Evolutionary conservation across 2,888 invertebrate genomes (phyloP), one percentile per base, ranked within the genome.

Genomic region (Acrobasis suavella): DNA sequence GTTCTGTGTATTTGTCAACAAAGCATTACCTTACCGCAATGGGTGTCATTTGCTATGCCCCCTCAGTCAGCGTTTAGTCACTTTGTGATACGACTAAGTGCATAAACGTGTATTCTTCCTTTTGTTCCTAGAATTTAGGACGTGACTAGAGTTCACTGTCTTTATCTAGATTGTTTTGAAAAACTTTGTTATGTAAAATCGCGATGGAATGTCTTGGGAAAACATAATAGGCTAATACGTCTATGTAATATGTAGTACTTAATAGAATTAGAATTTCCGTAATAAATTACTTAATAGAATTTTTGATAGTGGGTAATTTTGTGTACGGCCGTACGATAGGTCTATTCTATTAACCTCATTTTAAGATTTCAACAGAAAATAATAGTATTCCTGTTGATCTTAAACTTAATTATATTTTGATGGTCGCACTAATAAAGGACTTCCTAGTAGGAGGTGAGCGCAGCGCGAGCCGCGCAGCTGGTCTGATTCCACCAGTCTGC

Each of bases 1-100:
- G 67, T 72, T 71, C 73, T 70, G 71, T 70, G 71, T 87, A 82
- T 87, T 89, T 88, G 81, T 86, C 83, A 87, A 89, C 85, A 88
- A 74, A 68, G 68, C 72, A 73, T 78, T 76, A 72, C 42, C 42
- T 3, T 8, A 78, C 75, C 75, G 70, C 70, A 81, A 80, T 79
- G 72, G 76, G 70, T 76, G 72, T 72, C 76, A 72, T 71, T 73
- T 70, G 72, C 74, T 70, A 69, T 56, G 62, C 62, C 39, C 49
- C 63, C 54, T 59, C 64, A 62, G 58, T 62, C 59, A 63, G 66
- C 69, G 51, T 67, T 66, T 65, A 66, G 67, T 71, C 64, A 60
- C 63, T 52, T 64, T 62, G 62, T 60, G 52, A 62, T 69, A 64
- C 66, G 63, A 66, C 62, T 38, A 63, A 67, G 62, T 67, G 64